Percentiles rank a stretch among this genome's conserved stretches.
Conservation (phyloP, 1,140 invertebrate species). For the Eueides isabella region DNA sequence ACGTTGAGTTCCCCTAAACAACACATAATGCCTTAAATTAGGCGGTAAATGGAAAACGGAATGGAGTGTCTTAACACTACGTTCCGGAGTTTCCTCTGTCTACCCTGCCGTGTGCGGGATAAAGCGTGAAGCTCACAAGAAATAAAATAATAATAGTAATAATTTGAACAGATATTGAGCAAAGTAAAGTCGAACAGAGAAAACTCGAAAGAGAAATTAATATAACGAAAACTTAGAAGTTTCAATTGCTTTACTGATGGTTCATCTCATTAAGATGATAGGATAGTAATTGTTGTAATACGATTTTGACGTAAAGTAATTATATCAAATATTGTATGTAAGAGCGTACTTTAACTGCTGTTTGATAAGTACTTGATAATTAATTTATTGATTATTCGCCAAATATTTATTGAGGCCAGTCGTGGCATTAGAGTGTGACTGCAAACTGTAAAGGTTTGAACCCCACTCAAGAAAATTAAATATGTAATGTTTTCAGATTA, state of each 20-base stretch:
- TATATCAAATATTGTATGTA: neutral
- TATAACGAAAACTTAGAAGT: constrained; percentile 17
- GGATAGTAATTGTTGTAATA: constrained; percentile 21
- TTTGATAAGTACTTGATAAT: neutral
- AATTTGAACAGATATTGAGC: neutral
- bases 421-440: too few species aligned
- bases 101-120: too few species aligned
- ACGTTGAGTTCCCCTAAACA: too few species aligned
- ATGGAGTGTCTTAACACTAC: too few species aligned
- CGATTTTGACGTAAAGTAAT: constrained; percentile 6
- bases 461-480: too few species aligned
- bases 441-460: too few species aligned
- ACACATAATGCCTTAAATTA: too few species aligned
- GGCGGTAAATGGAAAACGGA: too few species aligned
- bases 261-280: constrained; percentile 19
- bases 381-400: too few species aligned
- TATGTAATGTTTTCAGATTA: too few species aligned
- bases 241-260: constrained; percentile 6
- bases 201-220: neutral
- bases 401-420: too few species aligned
- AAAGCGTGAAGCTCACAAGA: neutral
- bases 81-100: too few species aligned
- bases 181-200: constrained; percentile 5
- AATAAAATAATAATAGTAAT: neutral
- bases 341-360: neutral